phyloP scores from a whole-genome alignment of 2,113 vertebrate species.

The Corvus moneduloides region DNA sequence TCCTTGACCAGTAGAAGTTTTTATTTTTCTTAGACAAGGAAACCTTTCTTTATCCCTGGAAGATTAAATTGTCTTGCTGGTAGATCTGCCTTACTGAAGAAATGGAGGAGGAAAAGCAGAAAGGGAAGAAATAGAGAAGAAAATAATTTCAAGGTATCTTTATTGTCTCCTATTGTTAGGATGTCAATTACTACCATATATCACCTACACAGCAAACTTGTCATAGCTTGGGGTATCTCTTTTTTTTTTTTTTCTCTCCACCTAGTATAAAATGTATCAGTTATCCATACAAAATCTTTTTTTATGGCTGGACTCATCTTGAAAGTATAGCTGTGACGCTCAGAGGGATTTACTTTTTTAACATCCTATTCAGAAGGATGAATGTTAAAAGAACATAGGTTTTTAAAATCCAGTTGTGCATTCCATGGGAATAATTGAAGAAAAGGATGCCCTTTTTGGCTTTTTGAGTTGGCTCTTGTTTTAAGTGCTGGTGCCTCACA shows the following conservation, averaged over 20 bases:
- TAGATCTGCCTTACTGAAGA: conserved; percentile 35
- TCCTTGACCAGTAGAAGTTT: conserved; percentile 47
- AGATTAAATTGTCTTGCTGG: conserved; percentile 52
- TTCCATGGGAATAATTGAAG: background rate
- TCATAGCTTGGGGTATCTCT: background rate
- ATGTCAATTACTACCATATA: conserved; percentile 35
- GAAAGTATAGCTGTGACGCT: background rate
- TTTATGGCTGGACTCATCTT: background rate
- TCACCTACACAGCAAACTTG: background rate
- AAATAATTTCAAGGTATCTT: conserved; percentile 24
- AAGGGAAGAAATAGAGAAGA: background rate
- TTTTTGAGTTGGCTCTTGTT: background rate
- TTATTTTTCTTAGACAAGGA: conserved; percentile 36
- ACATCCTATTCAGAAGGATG: background rate
- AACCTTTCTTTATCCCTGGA: conserved; percentile 19
- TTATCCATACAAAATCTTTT: background rate
- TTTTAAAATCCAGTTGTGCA: background rate
- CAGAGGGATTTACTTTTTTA: background rate
- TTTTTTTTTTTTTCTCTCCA: background rate
- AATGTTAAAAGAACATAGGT: background rate
- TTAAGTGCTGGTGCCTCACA: background rate
- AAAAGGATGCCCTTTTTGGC: background rate
- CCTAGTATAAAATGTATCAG: background rate
- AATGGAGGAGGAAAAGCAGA: conserved; percentile 5
- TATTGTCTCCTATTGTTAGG: conserved; percentile 21